phyloP scores from a whole-genome alignment of 2,797 vertebrate species.

The Phoxinus dragarum region DNA sequence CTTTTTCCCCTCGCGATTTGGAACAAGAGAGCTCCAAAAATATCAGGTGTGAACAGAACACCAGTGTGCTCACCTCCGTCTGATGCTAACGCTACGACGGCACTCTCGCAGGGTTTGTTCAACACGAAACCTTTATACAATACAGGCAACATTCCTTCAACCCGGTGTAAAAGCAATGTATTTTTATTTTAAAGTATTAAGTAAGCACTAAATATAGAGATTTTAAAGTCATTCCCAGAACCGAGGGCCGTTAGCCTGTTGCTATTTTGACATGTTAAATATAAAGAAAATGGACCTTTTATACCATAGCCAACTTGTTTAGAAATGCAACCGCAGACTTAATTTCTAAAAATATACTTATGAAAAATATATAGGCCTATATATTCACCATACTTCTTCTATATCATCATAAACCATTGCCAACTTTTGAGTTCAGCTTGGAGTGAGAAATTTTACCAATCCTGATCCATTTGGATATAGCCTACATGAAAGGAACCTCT shows the following conservation, averaged over 20 bases:
- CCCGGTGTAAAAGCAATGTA: background rate
- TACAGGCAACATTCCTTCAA: background rate
- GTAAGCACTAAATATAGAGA: background rate
- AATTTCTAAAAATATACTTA: background rate
- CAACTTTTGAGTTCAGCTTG: background rate
- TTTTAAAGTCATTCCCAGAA: background rate
- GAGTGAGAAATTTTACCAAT: background rate
- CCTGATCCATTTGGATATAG: background rate
- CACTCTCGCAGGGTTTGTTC: constrained; percentile 28
- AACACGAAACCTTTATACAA: background rate
- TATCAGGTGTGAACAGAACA: constrained; percentile 56
- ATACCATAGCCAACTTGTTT: background rate
- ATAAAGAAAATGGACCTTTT: background rate
- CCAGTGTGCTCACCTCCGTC: constrained; percentile 47
- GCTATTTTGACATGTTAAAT: background rate
- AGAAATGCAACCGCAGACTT: background rate
- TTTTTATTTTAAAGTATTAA: background rate
- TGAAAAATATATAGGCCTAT: background rate
- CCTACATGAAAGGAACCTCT: no score
- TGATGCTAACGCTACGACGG: constrained; percentile 29
- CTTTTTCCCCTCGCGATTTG: constrained; percentile 53
- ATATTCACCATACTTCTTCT: background rate
- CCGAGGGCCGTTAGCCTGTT: background rate
- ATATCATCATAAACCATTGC: background rate
- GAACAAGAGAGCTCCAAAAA: constrained; percentile 58